phyloP scores from a whole-genome alignment of 2,113 vertebrate genomes.

The Microcebus tavaratra region DNA sequence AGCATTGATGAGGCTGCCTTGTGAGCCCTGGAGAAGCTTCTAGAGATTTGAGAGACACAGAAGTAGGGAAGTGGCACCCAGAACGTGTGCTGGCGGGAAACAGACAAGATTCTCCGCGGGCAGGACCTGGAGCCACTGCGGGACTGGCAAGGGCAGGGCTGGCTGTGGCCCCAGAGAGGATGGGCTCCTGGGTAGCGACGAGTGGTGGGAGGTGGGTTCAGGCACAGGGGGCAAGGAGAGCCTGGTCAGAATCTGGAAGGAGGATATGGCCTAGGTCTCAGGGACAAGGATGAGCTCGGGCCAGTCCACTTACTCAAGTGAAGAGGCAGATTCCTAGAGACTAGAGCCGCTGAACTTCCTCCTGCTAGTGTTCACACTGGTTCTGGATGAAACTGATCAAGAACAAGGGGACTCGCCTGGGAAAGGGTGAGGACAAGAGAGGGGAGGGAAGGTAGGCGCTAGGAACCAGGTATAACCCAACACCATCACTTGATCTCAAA shows the following conservation, averaged over 20 bases:
- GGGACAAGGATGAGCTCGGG: background rate
- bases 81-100: background rate
- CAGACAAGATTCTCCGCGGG: background rate
- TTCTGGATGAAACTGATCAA: background rate
- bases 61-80: background rate
- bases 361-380: background rate
- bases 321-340: background rate
- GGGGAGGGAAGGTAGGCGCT: background rate
- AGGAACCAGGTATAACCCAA: background rate
- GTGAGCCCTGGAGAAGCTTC: background rate
- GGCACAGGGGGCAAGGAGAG: background rate
- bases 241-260: background rate
- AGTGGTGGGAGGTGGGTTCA: background rate
- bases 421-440: background rate
- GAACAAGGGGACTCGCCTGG: background rate
- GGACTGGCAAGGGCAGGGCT: background rate
- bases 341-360: background rate
- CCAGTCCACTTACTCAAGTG: background rate
- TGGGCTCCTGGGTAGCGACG: background rate
- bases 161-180: background rate
- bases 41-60: background rate
- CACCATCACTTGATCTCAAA: background rate
- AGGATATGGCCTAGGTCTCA: background rate
- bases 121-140: background rate
- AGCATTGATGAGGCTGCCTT: background rate